Evolutionary conservation across 2,797 vertebrate genomes (phyloP).

Genomic region (Manis pentadactyla): DNA sequence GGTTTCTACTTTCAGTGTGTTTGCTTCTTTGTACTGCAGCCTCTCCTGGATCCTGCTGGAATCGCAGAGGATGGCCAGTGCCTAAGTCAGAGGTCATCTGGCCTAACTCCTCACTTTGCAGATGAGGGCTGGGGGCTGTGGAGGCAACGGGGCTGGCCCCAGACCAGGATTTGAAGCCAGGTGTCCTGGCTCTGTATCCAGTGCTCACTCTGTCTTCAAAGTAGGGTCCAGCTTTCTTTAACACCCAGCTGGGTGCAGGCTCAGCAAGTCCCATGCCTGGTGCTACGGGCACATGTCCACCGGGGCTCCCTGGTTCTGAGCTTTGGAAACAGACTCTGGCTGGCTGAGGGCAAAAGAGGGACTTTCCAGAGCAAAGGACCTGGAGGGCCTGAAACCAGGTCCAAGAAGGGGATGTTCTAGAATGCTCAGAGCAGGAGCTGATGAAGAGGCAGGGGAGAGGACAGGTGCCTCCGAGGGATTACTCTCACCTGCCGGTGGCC

Average conservation of each 20-base stretch:
- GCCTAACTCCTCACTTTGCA: slow-evolving; percentile 12
- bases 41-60: neutral
- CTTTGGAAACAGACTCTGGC: neutral
- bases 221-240: neutral
- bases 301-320: neutral
- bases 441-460: rapidly evolving
- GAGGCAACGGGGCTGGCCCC: neutral
- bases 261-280: neutral
- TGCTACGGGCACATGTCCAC: neutral
- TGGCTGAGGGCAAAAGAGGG: neutral
- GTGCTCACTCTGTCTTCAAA: neutral
- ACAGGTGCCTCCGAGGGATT: neutral
- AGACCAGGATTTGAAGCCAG: slow-evolving; percentile 72
- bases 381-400: neutral
- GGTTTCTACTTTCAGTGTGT: neutral
- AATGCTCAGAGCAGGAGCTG: neutral
- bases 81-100: neutral
- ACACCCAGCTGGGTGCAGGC: neutral
- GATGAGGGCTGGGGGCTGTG: neutral
- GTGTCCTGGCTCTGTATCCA: neutral
- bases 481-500: neutral
- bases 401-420: neutral
- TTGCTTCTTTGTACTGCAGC: neutral
- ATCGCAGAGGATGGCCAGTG: neutral
- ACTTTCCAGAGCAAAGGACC: neutral